These are phyloP conservation scores for Melanitta fusca DNA, from an alignment of 2,797 vertebrate genomes.

Conservation along the genomic window DNA sequence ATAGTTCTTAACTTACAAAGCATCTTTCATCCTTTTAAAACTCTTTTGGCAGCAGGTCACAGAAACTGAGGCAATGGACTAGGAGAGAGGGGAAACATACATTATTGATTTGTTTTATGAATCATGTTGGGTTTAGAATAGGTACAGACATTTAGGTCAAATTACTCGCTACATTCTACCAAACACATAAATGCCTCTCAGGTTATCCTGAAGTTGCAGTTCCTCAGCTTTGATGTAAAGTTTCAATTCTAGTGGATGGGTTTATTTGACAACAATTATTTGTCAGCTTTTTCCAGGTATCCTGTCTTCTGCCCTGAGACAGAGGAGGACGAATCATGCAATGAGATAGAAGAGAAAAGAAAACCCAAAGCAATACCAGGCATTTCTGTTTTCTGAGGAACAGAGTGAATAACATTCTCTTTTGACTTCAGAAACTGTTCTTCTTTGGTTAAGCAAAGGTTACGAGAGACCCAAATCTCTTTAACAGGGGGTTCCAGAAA, in stretches of 20 bases:
- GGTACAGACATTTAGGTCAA: neutral
- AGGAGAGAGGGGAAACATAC: neutral
- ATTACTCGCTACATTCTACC: neutral
- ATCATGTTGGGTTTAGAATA: neutral
- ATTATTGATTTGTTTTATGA: constrained; percentile 42
- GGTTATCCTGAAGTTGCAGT: neutral
- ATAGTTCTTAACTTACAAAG: constrained; percentile 38
- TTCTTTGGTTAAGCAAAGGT: neutral
- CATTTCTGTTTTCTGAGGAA: neutral
- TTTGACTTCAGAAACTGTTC: neutral
- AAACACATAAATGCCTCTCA: neutral
- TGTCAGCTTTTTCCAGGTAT: neutral
- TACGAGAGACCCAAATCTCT: neutral
- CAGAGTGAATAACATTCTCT: neutral
- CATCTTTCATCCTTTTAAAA: constrained; percentile 19
- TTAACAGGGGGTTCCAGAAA: constrained; percentile 5
- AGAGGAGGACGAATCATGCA: neutral
- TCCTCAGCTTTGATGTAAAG: neutral
- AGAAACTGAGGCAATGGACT: neutral
- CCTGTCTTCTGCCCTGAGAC: neutral
- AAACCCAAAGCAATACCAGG: neutral
- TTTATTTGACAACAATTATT: neutral
- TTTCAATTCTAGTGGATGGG: neutral
- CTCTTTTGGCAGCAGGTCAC: constrained; percentile 43
- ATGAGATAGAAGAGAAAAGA: neutral